Evolutionary conservation across 2,888 invertebrate genomes (phyloP), one percentile per base, ranked within the genome.

Genomic region (Dryobota labecula): DNA sequence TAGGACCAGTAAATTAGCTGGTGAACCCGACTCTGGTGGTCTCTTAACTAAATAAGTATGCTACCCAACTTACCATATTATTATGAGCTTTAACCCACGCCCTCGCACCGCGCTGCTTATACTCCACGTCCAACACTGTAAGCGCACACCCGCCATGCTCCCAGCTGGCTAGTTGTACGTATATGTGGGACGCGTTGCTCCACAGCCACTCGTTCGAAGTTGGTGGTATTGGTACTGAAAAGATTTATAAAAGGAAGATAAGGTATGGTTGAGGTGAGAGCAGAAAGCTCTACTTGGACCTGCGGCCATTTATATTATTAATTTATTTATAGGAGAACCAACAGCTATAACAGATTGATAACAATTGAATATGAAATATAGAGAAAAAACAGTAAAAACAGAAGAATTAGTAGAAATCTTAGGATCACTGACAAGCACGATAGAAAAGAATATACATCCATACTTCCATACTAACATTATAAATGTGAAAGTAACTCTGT

Each of bases 91-190:
- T 82, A 0, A 88, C 84, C 95, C 97, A 97, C 0, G 91, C 85
- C 63, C 94, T 89, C 2, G 93, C 88, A 1, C 94, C 96, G 11
- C 97, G 90, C 41, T 94, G 94, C n/a, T 97, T 95, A 89, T 97
- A 97, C 88, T 98, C 97, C 57, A 98, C 97, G 24, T 98, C 97
- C 93, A 98, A 98, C 82, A 97, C 97, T 70, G 97, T 96, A 85
- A 98, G 97, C 18, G 97, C 97, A 91, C 99, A 99, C 38, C 98
- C 98, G 9, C 98, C 98, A 87, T 97, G 97, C 73, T 97, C 97
- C 99, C 99, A 99, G 18, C 98, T 97, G 38, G 97, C 97, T 65
- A 98, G 95, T 90, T 98, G 98, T 49, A 99, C 95, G 87, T 97
- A 97, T 36, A 98, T 97, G 80, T 98, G 98, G 0, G 98, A 97